Conservation (phyloP, 2,113 vertebrate genomes). For the Carassius carassius region DNA sequence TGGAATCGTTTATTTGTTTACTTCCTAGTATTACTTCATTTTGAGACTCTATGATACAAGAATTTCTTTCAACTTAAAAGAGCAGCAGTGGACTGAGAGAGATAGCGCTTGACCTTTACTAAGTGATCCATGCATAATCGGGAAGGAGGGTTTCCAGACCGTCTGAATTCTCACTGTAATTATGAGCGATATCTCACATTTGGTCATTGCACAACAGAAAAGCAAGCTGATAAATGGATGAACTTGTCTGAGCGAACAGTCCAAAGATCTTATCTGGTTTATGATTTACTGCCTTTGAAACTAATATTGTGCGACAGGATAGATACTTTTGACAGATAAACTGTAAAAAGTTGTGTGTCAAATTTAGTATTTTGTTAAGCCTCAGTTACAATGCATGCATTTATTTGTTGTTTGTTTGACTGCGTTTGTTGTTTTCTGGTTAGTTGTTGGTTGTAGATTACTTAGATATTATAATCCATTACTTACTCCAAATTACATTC, state of each 20-base stretch:
- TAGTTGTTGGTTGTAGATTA: too few relatives aligned
- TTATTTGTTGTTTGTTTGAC: too few relatives aligned
- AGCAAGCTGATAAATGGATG: neutral
- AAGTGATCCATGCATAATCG: neutral
- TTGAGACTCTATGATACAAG: neutral
- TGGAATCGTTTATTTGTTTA: neutral
- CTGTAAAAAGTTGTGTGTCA: too few relatives aligned
- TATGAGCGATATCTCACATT: neutral
- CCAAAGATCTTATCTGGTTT: neutral
- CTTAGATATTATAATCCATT: too few relatives aligned
- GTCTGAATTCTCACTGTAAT: slow-evolving; percentile 2
- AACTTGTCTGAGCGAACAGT: neutral
- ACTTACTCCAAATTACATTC: too few relatives aligned
- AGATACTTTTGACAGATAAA: too few relatives aligned
- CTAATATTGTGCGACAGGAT: neutral
- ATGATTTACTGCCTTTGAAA: neutral
- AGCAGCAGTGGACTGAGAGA: neutral
- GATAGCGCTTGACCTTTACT: neutral
- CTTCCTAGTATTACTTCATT: neutral
- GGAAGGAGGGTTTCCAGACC: neutral
- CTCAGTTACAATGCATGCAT: too few relatives aligned
- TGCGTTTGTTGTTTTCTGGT: too few relatives aligned
- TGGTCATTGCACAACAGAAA: neutral
- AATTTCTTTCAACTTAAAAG: neutral
- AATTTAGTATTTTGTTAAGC: too few relatives aligned